Percentiles rank a stretch among this genome's conserved stretches.
Evolutionary conservation across 2,888 invertebrate species (phyloP).

Genomic region (Sesia bembeciformis): DNA sequence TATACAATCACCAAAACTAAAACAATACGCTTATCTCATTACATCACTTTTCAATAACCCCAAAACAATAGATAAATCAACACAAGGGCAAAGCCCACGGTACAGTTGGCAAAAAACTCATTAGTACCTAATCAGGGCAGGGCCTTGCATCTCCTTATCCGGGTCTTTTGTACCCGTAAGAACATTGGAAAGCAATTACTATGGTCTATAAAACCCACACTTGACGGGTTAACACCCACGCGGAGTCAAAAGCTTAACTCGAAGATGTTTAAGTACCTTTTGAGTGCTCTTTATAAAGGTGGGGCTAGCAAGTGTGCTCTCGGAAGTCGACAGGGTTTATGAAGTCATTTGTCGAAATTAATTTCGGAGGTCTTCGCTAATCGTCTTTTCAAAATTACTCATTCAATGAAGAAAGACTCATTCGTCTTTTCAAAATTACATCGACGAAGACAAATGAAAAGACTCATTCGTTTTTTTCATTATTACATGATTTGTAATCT

Average conservation of each 20-base stretch:
- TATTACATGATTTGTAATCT: no score
- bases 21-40: background rate
- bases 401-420: no score
- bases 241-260: constrained; percentile 26
- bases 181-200: constrained; percentile 55
- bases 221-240: constrained; percentile 38
- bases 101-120: constrained; percentile 4
- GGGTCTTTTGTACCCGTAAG: constrained; percentile 21
- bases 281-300: constrained; percentile 31
- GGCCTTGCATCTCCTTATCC: constrained; percentile 14
- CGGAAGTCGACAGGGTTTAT: background rate
- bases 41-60: background rate
- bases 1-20: no score
- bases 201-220: constrained; percentile 31
- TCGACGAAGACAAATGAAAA: no score
- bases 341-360: no score
- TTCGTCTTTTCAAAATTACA: no score
- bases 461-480: no score
- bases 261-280: constrained; percentile 33
- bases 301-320: constrained; percentile 6
- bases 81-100: constrained; percentile 16
- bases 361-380: no score
- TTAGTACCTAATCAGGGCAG: constrained; percentile 16
- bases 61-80: constrained; percentile 14
- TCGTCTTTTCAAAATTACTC: no score